Evolutionary conservation across 1,140 invertebrate genomes (phyloP), one percentile per base, ranked within the genome.

Genomic region (Leucophenga varia): DNA sequence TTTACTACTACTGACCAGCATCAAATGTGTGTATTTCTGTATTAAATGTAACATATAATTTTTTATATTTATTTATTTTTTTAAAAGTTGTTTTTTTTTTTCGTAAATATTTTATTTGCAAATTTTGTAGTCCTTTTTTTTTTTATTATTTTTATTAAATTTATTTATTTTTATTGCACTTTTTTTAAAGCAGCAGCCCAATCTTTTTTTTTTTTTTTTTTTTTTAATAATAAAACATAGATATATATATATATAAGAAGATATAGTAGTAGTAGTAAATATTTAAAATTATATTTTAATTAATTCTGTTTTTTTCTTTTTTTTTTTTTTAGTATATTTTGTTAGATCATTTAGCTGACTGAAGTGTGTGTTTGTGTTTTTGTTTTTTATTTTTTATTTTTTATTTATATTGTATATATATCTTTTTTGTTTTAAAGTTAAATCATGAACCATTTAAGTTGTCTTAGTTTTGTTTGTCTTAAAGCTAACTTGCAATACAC

Each of bases 401-500:
- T 30, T 8, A 30, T 30, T 30, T 30, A 8, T 30, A 8, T 30
- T 30, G 7, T n/a, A 30, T 30, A n/a, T 30, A 8, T 30, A 8
- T 30, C 7, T 30, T 30, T 30, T 30, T 30, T 30, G 7, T 30
- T 30, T 30, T 30, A 8, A 8, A n/a, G 7, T 30, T 30, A 30
- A 30, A 30, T 8, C 25, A 8, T 5, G 22, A 25, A 6, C n/a
- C n/a, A 18, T 38, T 65, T 74, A 74, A 67, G 67, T 64, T 38
- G 71, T 72, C 79, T 86, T 86, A 77, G 83, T 85, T 77, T 85
- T 86, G 76, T 85, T 85, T 57, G 86, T 89, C 80, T 90, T 90
- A 83, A 93, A 93, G 69, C 89, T 91, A 68, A 95, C 91, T 80
- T 95, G 92, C 50, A 95, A 81, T 42, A 93, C 88, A 51, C 92